Conservation (phyloP, 1,140 invertebrate genomes). For the Panagrolaimus sp. region DNA sequence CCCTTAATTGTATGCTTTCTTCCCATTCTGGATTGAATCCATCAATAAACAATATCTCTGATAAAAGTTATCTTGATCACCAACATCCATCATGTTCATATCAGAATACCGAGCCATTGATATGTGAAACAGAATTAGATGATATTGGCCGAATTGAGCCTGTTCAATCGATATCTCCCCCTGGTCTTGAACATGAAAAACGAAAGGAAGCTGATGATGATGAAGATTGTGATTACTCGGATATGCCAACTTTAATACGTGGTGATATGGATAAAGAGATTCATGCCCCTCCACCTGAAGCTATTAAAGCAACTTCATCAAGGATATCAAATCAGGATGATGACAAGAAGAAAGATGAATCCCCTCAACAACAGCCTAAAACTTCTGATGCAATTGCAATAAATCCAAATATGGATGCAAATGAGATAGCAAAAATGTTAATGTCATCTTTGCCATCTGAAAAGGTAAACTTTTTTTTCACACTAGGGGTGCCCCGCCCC, state of each 20-base stretch:
- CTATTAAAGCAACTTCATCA: neutral
- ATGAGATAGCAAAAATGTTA: slow-evolving; percentile 4
- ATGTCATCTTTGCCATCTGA: neutral
- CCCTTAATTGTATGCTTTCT: neutral
- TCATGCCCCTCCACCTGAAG: neutral
- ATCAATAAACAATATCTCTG: neutral
- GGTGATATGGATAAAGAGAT: slow-evolving; percentile 14
- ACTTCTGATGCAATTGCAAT: neutral
- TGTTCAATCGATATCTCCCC: no score
- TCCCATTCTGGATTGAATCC: slow-evolving; percentile 17
- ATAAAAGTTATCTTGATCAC: slow-evolving; percentile 11
- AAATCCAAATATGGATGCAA: neutral
- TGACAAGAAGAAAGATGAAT: neutral
- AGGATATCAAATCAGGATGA: neutral
- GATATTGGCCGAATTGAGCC: slow-evolving; percentile 16
- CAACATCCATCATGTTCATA: slow-evolving; percentile 17
- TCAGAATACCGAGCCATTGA: neutral
- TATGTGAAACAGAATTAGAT: slow-evolving; percentile 4
- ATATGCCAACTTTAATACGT: slow-evolving; percentile 42
- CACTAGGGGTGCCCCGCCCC: no score
- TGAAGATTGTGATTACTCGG: slow-evolving; percentile 30
- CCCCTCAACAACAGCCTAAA: neutral
- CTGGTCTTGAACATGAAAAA: no score
- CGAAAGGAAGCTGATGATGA: neutral
- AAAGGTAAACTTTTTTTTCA: slow-evolving; percentile 6